phyloP scores from a whole-genome alignment of 2,888 invertebrate species.

The Harpalus rubripes region DNA sequence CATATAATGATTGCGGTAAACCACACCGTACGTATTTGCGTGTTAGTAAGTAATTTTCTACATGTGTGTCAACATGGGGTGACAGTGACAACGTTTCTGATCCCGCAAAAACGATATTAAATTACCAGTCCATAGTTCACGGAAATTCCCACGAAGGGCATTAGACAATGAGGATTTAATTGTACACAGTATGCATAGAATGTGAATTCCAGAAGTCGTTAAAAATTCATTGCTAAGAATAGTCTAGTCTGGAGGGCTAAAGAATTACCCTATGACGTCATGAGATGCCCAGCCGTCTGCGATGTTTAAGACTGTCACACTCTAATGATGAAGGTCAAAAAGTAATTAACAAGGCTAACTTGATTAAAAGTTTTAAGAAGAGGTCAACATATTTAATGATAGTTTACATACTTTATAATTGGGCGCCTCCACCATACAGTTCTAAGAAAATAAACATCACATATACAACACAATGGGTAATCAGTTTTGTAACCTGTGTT shows the following conservation, averaged over 20 bases:
- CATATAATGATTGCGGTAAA: constrained; percentile 1
- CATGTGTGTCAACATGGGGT: neutral
- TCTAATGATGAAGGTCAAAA: constrained; percentile 53
- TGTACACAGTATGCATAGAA: neutral
- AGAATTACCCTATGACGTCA: constrained; percentile 38
- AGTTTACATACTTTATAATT: neutral
- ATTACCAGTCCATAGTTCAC: neutral
- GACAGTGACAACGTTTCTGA: neutral
- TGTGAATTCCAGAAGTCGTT: neutral
- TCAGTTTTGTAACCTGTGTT: too few relatives aligned
- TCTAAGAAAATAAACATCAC: too few relatives aligned
- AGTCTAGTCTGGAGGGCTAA: neutral
- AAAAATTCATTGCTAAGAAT: neutral
- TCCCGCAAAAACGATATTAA: neutral
- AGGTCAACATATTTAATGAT: neutral
- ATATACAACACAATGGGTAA: too few relatives aligned
- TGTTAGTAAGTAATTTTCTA: neutral
- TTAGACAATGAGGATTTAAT: neutral
- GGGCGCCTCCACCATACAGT: neutral
- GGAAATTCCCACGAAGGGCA: constrained; percentile 18
- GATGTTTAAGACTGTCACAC: constrained; percentile 19
- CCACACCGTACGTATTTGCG: constrained; percentile 6
- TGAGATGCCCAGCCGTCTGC: constrained; percentile 35
- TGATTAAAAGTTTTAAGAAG: neutral
- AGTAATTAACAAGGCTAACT: constrained; percentile 35